These are phyloP conservation scores for Motacilla alba DNA, from an alignment of 2,113 vertebrate genomes.

Conservation along the genomic window DNA sequence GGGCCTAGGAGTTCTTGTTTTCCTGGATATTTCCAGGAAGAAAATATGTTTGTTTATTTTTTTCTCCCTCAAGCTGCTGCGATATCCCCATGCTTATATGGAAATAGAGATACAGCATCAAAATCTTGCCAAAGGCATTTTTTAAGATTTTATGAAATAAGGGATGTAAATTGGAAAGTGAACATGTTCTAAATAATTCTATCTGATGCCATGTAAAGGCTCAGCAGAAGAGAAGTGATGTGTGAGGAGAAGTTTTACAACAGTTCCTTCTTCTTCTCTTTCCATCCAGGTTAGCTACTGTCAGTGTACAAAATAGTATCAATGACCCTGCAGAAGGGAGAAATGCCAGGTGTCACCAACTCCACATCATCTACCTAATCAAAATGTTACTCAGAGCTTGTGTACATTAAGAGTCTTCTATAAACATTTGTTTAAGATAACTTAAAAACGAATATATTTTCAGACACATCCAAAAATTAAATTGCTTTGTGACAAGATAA, in stretches of 20 bases:
- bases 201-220: not conserved
- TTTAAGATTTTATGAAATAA: not conserved
- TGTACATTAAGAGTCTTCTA: not conserved
- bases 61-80: not conserved
- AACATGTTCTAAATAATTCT: not conserved
- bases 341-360: not conserved
- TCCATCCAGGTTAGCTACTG: not conserved
- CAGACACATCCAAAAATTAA: not conserved
- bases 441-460: not conserved
- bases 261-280: not conserved
- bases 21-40: not conserved
- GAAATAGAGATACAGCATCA: not conserved
- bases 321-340: not conserved
- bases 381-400: not conserved
- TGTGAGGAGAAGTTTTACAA: not conserved
- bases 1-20: not conserved
- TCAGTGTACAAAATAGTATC: not conserved
- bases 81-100: not conserved
- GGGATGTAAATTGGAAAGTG: not conserved
- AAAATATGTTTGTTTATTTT: not conserved
- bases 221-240: not conserved
- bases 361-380: not conserved
- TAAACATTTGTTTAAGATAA: not conserved
- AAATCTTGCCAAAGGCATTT: not conserved
- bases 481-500: not conserved